Conservation (phyloP, 1,140 invertebrate species). For the Pararge aegeria region DNA sequence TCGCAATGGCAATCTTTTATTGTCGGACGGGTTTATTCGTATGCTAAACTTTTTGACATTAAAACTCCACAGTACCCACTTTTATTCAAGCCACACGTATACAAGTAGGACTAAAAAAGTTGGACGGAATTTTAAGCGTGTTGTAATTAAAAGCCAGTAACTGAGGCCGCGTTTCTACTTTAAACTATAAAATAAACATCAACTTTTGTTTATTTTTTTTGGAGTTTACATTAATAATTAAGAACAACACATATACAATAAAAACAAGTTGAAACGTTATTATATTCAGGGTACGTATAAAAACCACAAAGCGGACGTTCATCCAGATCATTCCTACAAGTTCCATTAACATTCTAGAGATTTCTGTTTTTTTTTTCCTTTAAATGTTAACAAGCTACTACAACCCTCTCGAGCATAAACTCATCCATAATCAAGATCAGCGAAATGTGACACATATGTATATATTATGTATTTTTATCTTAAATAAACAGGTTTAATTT, state of each 20-base stretch:
- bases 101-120: neutral
- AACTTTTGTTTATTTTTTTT: neutral
- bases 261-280: neutral
- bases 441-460: too few relatives aligned
- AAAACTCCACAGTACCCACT: neutral
- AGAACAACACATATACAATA: neutral
- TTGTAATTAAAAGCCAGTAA: neutral
- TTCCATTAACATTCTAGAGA: too few relatives aligned
- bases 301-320: too few relatives aligned
- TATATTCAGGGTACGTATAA: too few relatives aligned
- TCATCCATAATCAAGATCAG: too few relatives aligned
- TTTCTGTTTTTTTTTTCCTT: too few relatives aligned
- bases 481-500: too few relatives aligned
- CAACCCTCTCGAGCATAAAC: too few relatives aligned
- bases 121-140: neutral
- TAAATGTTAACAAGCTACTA: too few relatives aligned
- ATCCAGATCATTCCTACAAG: too few relatives aligned
- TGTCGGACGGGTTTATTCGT: slow-evolving; percentile 11
- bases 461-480: too few relatives aligned
- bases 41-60: slow-evolving; percentile 5
- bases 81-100: too few relatives aligned
- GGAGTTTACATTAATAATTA: neutral
- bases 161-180: neutral
- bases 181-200: neutral
- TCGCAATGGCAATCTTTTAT: slow-evolving; percentile 55